A percentile compares a stretch with the other conserved stretches of the same genome.
Evolutionary conservation across 2,888 invertebrate species (phyloP).

Genomic region (Nomada lathburiana): DNA sequence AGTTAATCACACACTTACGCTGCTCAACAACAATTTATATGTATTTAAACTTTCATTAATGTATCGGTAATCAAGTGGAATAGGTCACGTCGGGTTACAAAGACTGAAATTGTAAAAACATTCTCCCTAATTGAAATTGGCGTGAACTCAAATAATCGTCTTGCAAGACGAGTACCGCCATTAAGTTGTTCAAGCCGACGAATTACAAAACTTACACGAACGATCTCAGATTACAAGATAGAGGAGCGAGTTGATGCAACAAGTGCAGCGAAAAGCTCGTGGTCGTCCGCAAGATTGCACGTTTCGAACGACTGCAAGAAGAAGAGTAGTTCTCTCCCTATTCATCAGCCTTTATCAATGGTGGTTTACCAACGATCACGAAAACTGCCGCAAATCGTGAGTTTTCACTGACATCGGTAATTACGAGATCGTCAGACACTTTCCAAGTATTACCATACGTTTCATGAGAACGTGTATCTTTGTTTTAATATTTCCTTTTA

Average conservation of each 20-base stretch:
- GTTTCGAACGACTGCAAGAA: slow-evolving; percentile 61
- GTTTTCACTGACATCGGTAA: slow-evolving; percentile 23
- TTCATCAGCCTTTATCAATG: slow-evolving; percentile 67
- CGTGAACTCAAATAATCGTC: not conserved
- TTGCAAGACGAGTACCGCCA: not conserved
- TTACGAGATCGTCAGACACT: not conserved
- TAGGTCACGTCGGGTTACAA: no score
- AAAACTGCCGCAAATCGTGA: slow-evolving; percentile 7
- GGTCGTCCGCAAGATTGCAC: slow-evolving; percentile 79
- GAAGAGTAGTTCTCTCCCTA: slow-evolving; percentile 62
- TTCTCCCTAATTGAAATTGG: not conserved
- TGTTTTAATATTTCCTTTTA: no score
- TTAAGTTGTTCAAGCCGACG: slow-evolving; percentile 12
- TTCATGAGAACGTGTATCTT: no score
- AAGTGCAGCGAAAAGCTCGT: slow-evolving; percentile 59
- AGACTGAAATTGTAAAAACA: not conserved
- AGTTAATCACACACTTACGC: not conserved
- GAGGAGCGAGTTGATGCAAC: slow-evolving; percentile 17
- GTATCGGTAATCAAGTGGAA: no score
- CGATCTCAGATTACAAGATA: slow-evolving; percentile 53
- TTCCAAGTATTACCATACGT: no score
- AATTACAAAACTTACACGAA: slow-evolving; percentile 11
- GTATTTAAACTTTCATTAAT: not conserved
- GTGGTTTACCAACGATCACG: slow-evolving; percentile 46
- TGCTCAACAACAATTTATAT: not conserved